phyloP scores from a whole-genome alignment of 2,113 vertebrate species.

The Monarcha castaneiventris region DNA sequence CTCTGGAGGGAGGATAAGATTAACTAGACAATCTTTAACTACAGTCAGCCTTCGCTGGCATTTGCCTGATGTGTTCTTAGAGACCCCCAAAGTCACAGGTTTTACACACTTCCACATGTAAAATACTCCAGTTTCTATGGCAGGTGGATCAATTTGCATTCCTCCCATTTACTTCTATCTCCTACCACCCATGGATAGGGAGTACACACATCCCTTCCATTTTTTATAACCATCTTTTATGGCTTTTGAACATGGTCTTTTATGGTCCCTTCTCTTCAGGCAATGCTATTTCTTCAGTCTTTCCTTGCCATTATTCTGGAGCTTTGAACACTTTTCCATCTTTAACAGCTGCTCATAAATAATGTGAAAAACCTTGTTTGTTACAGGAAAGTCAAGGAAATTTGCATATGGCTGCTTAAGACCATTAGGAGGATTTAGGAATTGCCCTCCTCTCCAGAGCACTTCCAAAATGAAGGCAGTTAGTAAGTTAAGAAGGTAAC shows the following conservation, averaged over 20 bases:
- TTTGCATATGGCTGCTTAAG: fast-evolving
- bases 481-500: neutral
- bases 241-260: neutral
- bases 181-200: fast-evolving
- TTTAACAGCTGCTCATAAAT: neutral
- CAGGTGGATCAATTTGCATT: neutral
- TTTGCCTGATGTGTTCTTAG: neutral
- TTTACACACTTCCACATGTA: neutral
- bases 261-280: neutral
- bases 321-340: neutral
- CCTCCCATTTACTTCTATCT: neutral
- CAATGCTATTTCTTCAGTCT: neutral
- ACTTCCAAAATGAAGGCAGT: neutral
- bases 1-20: neutral
- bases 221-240: neutral
- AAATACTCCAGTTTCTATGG: neutral
- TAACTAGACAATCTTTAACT: neutral
- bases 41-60: neutral
- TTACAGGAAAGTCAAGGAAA: neutral
- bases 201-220: neutral
- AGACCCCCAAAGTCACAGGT: neutral
- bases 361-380: fast-evolving
- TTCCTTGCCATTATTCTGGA: neutral
- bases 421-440: neutral
- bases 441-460: neutral